Conservation (phyloP, 2,888 invertebrate genomes). For the Punctoribates punctum region DNA sequence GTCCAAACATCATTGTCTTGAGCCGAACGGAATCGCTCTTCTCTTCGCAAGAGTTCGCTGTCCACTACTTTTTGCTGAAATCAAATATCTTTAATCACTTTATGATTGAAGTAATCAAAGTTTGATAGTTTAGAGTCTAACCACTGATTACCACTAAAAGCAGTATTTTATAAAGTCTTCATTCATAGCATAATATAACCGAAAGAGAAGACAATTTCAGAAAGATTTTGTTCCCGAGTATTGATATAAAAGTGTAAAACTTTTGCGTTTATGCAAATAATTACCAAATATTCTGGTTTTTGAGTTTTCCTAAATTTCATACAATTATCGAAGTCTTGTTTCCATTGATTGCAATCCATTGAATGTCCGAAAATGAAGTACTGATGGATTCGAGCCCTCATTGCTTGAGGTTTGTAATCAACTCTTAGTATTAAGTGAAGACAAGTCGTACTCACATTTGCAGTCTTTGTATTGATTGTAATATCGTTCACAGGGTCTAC, state of each 20-base stretch:
- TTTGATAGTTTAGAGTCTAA: too few relatives aligned
- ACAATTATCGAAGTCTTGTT: conserved; percentile 71
- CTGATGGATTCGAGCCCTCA: conserved; percentile 75
- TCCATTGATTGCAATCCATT: conserved; percentile 74
- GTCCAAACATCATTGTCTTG: conserved; percentile 74
- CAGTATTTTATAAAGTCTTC: too few relatives aligned
- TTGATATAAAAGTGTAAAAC: too few relatives aligned
- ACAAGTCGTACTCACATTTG: conserved; percentile 56
- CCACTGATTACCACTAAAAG: too few relatives aligned
- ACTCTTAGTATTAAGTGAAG: too few relatives aligned
- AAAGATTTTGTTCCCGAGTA: too few relatives aligned
- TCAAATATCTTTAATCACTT: conserved; percentile 44
- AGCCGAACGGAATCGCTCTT: conserved; percentile 64
- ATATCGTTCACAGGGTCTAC: conserved; percentile 70
- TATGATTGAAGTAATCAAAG: too few relatives aligned
- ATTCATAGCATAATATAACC: too few relatives aligned
- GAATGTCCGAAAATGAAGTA: conserved; percentile 73
- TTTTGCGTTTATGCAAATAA: background rate
- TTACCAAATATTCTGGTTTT: conserved; percentile 66
- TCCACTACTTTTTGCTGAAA: conserved; percentile 64
- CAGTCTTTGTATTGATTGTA: conserved; percentile 78
- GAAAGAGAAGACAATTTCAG: too few relatives aligned
- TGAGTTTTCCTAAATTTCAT: conserved; percentile 63
- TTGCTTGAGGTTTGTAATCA: conserved; percentile 46
- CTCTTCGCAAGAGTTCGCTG: conserved; percentile 67